Evolutionary conservation across 2,888 invertebrate species (phyloP).

Genomic region (Tenthredo mesomela): DNA sequence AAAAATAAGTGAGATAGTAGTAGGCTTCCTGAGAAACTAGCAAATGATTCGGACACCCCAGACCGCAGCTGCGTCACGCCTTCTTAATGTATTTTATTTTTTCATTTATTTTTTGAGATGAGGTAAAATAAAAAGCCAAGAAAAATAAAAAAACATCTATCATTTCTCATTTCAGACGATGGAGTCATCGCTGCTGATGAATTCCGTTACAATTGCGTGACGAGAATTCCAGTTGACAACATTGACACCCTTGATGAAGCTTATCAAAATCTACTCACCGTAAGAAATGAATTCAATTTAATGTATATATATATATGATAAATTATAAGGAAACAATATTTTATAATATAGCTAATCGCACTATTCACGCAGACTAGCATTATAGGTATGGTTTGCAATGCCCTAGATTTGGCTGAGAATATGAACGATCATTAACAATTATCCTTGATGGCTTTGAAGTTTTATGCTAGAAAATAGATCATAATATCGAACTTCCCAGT

Average conservation of each 20-base stretch:
- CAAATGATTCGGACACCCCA: conserved; percentile 22
- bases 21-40: conserved; percentile 25
- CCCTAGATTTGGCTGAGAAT: not conserved
- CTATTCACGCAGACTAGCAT: not conserved
- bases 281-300: conserved; percentile 76
- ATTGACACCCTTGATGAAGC: conserved; percentile 88
- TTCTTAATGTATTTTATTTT: conserved; percentile 26
- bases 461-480: not conserved
- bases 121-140: not conserved
- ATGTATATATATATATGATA: too few species aligned
- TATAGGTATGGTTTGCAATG: not conserved
- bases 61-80: conserved; percentile 35
- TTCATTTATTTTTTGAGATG: not conserved
- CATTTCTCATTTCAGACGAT: conserved; percentile 79
- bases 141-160: not conserved
- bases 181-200: conserved; percentile 90
- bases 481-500: not conserved
- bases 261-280: conserved; percentile 87
- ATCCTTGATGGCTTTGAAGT: conserved; percentile 22
- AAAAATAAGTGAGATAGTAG: conserved; percentile 45
- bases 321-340: too few species aligned
- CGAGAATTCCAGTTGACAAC: conserved; percentile 89
- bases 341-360: not conserved
- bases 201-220: conserved; percentile 90
- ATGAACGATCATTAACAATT: not conserved